Conservation (phyloP, 2,888 invertebrate species). For the Brenthis ino region DNA sequence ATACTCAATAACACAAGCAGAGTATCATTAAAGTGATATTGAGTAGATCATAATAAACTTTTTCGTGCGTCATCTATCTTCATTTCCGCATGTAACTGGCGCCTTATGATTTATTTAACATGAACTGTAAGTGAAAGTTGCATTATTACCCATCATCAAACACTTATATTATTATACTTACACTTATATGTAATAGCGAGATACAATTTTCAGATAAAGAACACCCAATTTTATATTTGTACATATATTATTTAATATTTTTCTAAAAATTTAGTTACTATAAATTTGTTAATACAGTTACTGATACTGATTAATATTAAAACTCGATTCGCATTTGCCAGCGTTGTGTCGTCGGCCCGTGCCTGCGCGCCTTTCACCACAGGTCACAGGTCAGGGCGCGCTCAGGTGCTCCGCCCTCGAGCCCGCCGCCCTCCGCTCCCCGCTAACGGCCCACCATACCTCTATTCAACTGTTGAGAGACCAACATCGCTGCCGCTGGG, state of each 20-base stretch:
- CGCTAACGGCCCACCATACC: constrained; percentile 69
- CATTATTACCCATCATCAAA: constrained; percentile 62
- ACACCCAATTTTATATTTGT: not conserved
- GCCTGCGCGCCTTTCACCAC: constrained; percentile 78
- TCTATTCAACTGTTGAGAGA: constrained; percentile 78
- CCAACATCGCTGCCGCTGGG: constrained; percentile 68
- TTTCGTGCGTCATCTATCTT: constrained; percentile 70
- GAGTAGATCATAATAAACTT: constrained; percentile 59
- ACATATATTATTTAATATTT: not conserved
- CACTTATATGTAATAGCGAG: not conserved
- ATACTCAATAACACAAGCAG: not conserved
- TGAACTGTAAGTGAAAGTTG: constrained; percentile 71
- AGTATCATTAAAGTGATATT: constrained; percentile 36
- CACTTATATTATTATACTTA: constrained; percentile 48
- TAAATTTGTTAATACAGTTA: constrained; percentile 21
- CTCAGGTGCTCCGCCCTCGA: constrained; percentile 79
- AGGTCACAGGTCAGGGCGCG: constrained; percentile 82
- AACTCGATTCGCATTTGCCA: constrained; percentile 62
- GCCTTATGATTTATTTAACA: constrained; percentile 70
- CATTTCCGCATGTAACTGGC: constrained; percentile 70
- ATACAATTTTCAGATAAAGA: not conserved
- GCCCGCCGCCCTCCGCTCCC: constrained; percentile 47
- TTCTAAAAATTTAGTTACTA: not conserved
- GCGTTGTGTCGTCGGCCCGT: constrained; percentile 65
- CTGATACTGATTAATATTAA: constrained; percentile 40